phyloP scores from a whole-genome alignment of 1,140 invertebrate genomes.

The Eubasilissa regina region DNA sequence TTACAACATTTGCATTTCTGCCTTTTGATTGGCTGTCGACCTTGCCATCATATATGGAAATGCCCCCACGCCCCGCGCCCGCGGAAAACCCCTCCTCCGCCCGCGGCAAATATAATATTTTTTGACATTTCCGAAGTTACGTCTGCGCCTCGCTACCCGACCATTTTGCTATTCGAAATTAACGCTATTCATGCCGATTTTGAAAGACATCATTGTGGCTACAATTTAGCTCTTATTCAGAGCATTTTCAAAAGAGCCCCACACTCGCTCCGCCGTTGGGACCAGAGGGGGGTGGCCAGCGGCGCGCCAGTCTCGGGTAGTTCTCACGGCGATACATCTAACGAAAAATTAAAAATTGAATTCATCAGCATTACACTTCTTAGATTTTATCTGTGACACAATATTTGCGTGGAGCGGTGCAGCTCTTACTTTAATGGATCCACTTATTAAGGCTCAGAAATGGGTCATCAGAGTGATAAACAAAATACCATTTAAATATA shows the following conservation, averaged over 20 bases:
- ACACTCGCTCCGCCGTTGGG: conserved; percentile 44
- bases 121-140: conserved; percentile 55
- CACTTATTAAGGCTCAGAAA: too few relatives aligned
- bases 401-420: too few relatives aligned
- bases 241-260: conserved; percentile 61
- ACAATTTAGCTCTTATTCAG: conserved; percentile 62
- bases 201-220: conserved; percentile 62
- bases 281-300: conserved; percentile 43
- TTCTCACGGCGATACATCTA: too few relatives aligned
- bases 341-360: too few relatives aligned
- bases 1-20: not conserved
- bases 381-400: too few relatives aligned
- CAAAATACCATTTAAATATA: too few relatives aligned
- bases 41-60: conserved; percentile 32
- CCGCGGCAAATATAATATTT: conserved; percentile 55
- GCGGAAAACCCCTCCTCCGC: conserved; percentile 24
- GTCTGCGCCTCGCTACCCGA: conserved; percentile 50
- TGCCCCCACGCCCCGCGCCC: conserved; percentile 11
- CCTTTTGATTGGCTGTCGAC: not conserved
- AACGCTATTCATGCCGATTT: conserved; percentile 62
- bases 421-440: too few relatives aligned
- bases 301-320: not conserved
- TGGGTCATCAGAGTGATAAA: too few relatives aligned
- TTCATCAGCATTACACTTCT: too few relatives aligned
- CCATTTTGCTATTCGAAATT: conserved; percentile 62